phyloP scores from a whole-genome alignment of 1,140 invertebrate species.

The Asbolus verrucosus region DNA sequence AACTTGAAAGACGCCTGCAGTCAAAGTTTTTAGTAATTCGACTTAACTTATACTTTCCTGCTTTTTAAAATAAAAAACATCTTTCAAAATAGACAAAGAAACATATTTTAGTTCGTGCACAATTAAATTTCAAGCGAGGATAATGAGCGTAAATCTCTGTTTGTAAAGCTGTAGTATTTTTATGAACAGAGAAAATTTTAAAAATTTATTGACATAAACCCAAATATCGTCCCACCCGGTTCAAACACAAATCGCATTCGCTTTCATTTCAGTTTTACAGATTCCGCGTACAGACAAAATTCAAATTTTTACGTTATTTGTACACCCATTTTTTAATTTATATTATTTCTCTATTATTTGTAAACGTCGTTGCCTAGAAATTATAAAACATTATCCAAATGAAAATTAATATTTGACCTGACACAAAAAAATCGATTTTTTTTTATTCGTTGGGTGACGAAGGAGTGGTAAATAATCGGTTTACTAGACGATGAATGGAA shows the following conservation, averaged over 20 bases:
- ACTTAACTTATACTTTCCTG: no score
- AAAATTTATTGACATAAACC: no score
- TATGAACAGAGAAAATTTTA: no score
- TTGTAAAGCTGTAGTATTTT: no score
- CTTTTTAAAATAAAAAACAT: no score
- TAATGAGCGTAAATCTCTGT: no score
- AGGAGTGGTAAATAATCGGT: constrained; percentile 30
- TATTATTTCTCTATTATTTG: neutral
- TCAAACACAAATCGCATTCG: neutral
- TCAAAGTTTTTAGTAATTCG: neutral
- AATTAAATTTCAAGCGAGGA: no score
- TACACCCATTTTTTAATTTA: neutral
- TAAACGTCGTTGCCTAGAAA: no score
- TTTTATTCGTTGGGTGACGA: neutral
- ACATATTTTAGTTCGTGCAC: neutral
- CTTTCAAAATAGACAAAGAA: no score
- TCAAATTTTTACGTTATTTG: constrained; percentile 1
- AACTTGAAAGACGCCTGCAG: neutral
- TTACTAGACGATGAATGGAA: constrained; percentile 28
- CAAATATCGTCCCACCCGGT: neutral
- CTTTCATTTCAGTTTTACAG: neutral
- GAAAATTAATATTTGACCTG: no score
- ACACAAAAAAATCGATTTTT: no score
- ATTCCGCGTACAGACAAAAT: constrained; percentile 2
- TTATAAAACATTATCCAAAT: no score